Evolutionary conservation across 1,140 invertebrate genomes (phyloP).

Genomic region (Anoplolepis gracilipes): DNA sequence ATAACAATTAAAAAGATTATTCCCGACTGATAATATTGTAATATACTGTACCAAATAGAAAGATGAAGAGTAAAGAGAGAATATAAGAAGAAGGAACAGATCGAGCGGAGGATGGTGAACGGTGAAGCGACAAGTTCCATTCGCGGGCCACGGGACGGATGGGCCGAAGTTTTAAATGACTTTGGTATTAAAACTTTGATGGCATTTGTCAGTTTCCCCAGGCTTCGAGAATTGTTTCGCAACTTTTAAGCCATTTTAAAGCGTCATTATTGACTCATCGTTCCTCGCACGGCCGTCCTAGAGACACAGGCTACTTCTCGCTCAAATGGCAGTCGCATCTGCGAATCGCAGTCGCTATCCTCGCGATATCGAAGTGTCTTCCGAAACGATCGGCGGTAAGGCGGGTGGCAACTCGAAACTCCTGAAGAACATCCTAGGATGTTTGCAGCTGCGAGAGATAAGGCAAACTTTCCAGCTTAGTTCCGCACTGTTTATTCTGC

Average conservation of each 20-base stretch:
- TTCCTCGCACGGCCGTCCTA: conserved; percentile 43
- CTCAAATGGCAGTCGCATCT: conserved; percentile 20
- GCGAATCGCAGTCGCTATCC: conserved; percentile 15
- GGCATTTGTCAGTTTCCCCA: conserved; percentile 81
- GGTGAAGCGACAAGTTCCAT: conserved; percentile 74
- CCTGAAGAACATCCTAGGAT: conserved; percentile 6
- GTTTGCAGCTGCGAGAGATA: neutral
- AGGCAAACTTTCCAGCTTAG: neutral
- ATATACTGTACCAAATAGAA: conserved; percentile 15
- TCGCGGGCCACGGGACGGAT: conserved; percentile 75
- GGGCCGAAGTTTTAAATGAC: conserved; percentile 80
- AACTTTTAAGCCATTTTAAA: conserved; percentile 79
- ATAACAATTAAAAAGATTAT: neutral
- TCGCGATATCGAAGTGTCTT: neutral
- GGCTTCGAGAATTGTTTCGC: conserved; percentile 77
- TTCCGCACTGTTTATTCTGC: conserved; percentile 23
- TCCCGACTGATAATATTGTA: neutral
- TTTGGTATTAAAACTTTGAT: conserved; percentile 82
- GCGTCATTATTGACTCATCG: conserved; percentile 74
- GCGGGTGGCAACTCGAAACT: neutral
- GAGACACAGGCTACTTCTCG: conserved; percentile 2
- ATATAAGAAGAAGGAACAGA: conserved; percentile 26
- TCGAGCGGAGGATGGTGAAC: conserved; percentile 23
- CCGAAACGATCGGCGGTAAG: neutral
- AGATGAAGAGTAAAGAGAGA: conserved; percentile 30